Conservation (phyloP, 2,797 vertebrate genomes). For the Menidia menidia region DNA sequence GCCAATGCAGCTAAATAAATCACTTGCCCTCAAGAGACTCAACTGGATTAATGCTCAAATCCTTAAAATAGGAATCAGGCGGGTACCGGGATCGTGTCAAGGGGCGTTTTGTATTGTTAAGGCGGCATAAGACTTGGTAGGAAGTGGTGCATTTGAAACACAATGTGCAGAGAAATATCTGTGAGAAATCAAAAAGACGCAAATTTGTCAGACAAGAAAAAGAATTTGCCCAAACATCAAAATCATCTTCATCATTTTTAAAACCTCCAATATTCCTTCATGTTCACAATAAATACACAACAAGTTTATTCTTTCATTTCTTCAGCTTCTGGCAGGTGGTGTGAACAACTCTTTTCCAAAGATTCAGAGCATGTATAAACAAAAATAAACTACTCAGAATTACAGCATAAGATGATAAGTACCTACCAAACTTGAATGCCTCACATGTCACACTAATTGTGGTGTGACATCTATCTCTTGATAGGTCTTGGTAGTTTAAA, state of each 20-base stretch:
- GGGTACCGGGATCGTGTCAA: neutral
- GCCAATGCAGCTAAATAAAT: constrained; percentile 44
- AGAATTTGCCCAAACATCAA: constrained; percentile 18
- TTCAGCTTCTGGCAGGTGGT: constrained; percentile 15
- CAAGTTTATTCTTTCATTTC: constrained; percentile 24
- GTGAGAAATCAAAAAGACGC: constrained; percentile 34
- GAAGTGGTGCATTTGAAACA: constrained; percentile 27
- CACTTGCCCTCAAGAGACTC: constrained; percentile 17
- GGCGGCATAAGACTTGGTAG: constrained; percentile 13
- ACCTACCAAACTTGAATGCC: constrained; percentile 22
- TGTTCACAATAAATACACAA: constrained; percentile 36
- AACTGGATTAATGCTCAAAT: constrained; percentile 21
- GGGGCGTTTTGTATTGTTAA: constrained; percentile 22
- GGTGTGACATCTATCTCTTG: no score
- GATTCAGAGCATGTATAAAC: constrained; percentile 14
- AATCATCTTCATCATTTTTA: neutral
- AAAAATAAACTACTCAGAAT: constrained; percentile 11
- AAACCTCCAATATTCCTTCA: constrained; percentile 44
- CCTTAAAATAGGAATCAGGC: constrained; percentile 3
- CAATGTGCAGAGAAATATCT: neutral
- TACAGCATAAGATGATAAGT: constrained; percentile 9
- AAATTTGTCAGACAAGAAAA: constrained; percentile 21
- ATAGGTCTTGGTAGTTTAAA: neutral
- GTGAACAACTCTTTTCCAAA: constrained; percentile 40
- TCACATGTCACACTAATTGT: constrained; percentile 13